Evolutionary conservation across 2,888 invertebrate genomes (phyloP).

Genomic region (Chrysolina americana): DNA sequence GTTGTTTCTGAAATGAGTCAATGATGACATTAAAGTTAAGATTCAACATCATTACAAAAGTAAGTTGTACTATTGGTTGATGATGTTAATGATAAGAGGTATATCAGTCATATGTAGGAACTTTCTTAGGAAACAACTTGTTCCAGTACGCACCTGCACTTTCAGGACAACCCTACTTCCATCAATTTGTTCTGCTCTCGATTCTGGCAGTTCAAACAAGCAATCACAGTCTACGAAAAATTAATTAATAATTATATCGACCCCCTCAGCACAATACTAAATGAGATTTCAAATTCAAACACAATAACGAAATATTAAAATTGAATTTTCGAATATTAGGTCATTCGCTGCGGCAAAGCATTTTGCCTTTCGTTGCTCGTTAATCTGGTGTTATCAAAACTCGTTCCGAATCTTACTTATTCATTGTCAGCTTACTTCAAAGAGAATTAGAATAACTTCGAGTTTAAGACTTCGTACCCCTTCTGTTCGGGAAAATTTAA

Average conservation of each 20-base stretch:
- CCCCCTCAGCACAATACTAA: slow-evolving; percentile 47
- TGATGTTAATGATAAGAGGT: too few species aligned
- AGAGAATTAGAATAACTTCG: slow-evolving; percentile 63
- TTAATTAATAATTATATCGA: slow-evolving; percentile 56
- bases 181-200: slow-evolving; percentile 53
- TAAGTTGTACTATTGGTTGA: too few species aligned
- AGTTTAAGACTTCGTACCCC: slow-evolving; percentile 54
- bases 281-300: slow-evolving; percentile 53
- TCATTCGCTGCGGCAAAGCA: slow-evolving; percentile 36
- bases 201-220: slow-evolving; percentile 53
- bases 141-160: slow-evolving; percentile 30
- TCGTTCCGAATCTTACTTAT: slow-evolving; percentile 64
- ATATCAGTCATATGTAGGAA: too few species aligned
- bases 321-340: slow-evolving; percentile 41
- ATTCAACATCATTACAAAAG: too few species aligned
- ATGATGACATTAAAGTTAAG: too few species aligned
- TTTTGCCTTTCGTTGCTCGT: slow-evolving; percentile 32
- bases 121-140: neutral
- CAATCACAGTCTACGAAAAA: slow-evolving; percentile 55
- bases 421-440: slow-evolving; percentile 65
- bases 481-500: slow-evolving; percentile 54
- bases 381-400: slow-evolving; percentile 61
- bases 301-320: slow-evolving; percentile 52
- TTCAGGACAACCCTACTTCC: slow-evolving; percentile 42
- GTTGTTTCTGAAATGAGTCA: too few species aligned